Percentiles rank a stretch among this genome's conserved stretches.
These are phyloP conservation scores for Sebastes diploproa DNA, from an alignment of 2,797 vertebrate species.

Conservation along the genomic window DNA sequence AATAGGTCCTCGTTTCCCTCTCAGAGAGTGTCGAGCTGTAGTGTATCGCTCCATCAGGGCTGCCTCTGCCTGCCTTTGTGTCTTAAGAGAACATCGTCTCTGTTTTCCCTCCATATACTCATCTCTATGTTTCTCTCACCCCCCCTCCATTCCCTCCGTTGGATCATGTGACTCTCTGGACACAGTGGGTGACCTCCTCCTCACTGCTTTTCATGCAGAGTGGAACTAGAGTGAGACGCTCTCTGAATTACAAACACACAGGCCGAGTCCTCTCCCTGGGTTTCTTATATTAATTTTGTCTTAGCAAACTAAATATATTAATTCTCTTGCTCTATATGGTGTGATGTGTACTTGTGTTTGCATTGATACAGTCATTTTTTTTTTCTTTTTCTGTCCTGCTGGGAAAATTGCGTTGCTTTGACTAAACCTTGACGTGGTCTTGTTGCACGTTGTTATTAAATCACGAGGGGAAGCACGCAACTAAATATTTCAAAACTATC, in stretches of 20 bases:
- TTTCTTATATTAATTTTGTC: background rate
- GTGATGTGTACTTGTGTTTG: background rate
- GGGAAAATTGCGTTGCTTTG: background rate
- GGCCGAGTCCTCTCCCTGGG: conserved; percentile 2
- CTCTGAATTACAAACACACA: conserved; percentile 61
- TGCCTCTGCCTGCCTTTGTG: conserved; percentile 9
- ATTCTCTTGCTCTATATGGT: background rate
- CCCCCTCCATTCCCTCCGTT: conserved; percentile 17
- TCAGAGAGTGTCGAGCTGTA: background rate
- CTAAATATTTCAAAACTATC: background rate
- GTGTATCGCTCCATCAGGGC: conserved; percentile 17
- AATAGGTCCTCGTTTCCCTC: background rate
- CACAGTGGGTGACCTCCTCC: conserved; percentile 65
- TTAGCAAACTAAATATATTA: background rate
- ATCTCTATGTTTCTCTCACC: background rate
- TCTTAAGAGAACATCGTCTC: conserved; percentile 45
- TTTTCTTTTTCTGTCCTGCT: background rate
- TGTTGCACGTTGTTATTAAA: background rate
- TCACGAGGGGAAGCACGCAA: background rate
- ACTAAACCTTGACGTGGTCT: background rate
- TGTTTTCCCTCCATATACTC: conserved; percentile 39
- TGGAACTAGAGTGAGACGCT: conserved; percentile 46
- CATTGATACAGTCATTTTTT: background rate
- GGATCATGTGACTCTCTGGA: conserved; percentile 68
- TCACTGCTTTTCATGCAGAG: conserved; percentile 61